Evolutionary conservation across 2,797 vertebrate genomes (phyloP).

Genomic region (Adrianichthys oophorus): DNA sequence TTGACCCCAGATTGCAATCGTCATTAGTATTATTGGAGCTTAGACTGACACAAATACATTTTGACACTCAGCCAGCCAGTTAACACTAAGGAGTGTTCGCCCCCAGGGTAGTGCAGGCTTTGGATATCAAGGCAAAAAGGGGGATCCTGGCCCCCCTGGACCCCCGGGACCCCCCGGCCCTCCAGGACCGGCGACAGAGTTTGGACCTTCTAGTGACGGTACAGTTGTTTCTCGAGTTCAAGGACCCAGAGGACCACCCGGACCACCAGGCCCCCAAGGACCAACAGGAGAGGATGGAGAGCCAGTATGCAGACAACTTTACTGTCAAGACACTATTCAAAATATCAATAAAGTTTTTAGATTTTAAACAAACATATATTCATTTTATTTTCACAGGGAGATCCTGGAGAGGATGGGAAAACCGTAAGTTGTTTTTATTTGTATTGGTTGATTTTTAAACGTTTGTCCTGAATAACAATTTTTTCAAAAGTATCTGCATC

Average conservation of each 20-base stretch:
- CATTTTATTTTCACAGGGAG: slow-evolving; percentile 79
- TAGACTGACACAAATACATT: too few relatives aligned
- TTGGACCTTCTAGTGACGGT: slow-evolving; percentile 43
- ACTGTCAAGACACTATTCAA: background rate
- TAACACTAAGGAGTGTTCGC: slow-evolving; percentile 3
- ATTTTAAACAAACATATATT: background rate
- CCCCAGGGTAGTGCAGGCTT: slow-evolving; percentile 85
- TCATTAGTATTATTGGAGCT: too few relatives aligned
- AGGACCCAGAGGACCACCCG: slow-evolving; percentile 77
- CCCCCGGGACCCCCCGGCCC: slow-evolving; percentile 73
- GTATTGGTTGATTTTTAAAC: background rate
- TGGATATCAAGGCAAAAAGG: slow-evolving; percentile 85
- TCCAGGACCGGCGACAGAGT: slow-evolving; percentile 61
- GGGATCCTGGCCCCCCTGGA: slow-evolving; percentile 79
- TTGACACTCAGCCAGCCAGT: background rate
- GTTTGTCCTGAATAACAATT: too few relatives aligned
- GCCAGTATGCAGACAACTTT: slow-evolving; percentile 76
- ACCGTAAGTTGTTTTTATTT: slow-evolving; percentile 77
- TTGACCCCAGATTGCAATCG: too few relatives aligned
- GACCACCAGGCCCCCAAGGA: slow-evolving; percentile 79
- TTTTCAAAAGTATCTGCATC: too few relatives aligned
- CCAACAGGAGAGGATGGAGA: slow-evolving; percentile 84
- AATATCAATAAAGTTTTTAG: background rate
- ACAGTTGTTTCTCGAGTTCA: slow-evolving; percentile 59
- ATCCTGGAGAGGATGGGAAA: slow-evolving; percentile 92